Evolutionary conservation across 2,113 vertebrate species (phyloP).

Genomic region (Pantherophis guttatus): DNA sequence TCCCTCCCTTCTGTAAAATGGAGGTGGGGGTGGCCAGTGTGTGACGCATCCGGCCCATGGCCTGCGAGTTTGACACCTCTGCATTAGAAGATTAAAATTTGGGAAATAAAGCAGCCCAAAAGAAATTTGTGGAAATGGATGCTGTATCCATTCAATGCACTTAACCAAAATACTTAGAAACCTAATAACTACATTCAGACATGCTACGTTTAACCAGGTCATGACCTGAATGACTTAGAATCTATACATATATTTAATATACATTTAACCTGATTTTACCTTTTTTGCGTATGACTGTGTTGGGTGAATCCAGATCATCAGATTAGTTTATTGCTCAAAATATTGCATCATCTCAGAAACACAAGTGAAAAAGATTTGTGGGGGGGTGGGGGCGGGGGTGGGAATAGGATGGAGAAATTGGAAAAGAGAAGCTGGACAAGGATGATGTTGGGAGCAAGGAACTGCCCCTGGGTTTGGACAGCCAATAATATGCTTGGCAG

Average conservation of each 20-base stretch:
- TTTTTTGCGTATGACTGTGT: not conserved
- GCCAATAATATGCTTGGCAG: not conserved
- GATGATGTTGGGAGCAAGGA: not conserved
- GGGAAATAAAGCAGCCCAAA: not conserved
- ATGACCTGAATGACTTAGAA: no score
- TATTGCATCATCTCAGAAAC: not conserved
- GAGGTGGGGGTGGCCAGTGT: no score
- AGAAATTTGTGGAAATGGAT: not conserved
- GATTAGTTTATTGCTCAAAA: not conserved
- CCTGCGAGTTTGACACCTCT: no score
- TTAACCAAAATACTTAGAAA: not conserved
- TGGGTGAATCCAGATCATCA: not conserved
- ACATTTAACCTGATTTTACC: not conserved
- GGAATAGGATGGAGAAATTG: not conserved
- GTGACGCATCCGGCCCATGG: no score
- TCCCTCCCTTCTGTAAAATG: no score
- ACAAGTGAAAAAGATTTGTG: not conserved
- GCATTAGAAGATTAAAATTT: no score
- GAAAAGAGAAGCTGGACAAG: not conserved
- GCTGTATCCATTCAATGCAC: not conserved
- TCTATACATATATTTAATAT: no score
- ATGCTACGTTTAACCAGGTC: not conserved
- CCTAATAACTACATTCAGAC: not conserved
- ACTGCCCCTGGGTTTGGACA: not conserved
- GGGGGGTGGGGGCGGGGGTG: accelerated